Evolutionary conservation across 2,888 invertebrate species (phyloP).

Genomic region (Metopia argyrocephala): DNA sequence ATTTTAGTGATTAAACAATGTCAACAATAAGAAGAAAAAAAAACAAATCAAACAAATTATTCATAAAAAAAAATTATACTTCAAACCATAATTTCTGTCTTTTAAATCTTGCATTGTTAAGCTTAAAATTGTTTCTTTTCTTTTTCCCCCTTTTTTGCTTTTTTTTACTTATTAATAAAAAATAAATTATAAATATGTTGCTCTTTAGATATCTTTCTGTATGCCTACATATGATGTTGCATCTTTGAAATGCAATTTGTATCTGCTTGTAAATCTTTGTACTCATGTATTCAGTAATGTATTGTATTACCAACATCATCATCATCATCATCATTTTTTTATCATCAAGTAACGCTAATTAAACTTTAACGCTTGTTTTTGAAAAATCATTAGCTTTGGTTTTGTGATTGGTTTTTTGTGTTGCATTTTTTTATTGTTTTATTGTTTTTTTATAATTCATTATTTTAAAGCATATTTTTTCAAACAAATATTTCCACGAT

Average conservation of each 20-base stretch:
- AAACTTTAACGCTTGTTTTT: constrained; percentile 68
- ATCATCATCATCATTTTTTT: constrained; percentile 66
- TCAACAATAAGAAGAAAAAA: constrained; percentile 32
- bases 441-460: constrained; percentile 14
- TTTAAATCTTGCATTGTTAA: constrained; percentile 26
- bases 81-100: too few species aligned
- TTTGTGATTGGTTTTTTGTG: constrained; percentile 43
- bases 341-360: constrained; percentile 75
- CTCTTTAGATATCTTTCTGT: not conserved
- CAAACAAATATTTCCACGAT: constrained; percentile 57
- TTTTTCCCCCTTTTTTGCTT: too few species aligned
- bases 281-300: constrained; percentile 14
- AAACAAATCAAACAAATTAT: constrained; percentile 17
- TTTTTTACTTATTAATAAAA: constrained; percentile 12
- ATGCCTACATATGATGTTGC: constrained; percentile 46
- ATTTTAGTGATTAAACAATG: constrained; percentile 41
- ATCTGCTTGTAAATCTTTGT: constrained; percentile 68
- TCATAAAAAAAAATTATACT: constrained; percentile 18
- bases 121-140: too few species aligned
- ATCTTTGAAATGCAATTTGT: constrained; percentile 72
- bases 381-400: constrained; percentile 49
- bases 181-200: not conserved
- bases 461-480: constrained; percentile 26
- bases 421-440: constrained; percentile 13
- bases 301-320: not conserved